Conservation (phyloP, 2,888 invertebrate genomes). For the Bellardia pandia region DNA sequence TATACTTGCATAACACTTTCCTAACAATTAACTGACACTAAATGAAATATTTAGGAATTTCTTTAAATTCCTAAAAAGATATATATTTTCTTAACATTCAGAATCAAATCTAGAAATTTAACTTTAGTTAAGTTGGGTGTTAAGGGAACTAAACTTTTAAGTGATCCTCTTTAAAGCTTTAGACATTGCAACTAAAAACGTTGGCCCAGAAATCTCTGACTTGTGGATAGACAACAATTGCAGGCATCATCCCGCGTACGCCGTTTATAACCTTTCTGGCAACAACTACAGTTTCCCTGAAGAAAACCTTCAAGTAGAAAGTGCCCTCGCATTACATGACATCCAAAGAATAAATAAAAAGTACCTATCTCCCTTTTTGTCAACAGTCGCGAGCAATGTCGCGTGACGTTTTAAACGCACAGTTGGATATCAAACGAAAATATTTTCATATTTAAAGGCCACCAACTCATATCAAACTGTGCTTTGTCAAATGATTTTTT, state of each 20-base stretch:
- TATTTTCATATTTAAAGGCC: constrained; percentile 39
- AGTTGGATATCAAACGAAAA: constrained; percentile 57
- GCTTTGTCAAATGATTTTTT: constrained; percentile 6
- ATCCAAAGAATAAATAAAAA: constrained; percentile 26
- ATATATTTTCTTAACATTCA: too few species aligned
- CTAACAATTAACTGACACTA: too few species aligned
- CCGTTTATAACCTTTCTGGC: background rate
- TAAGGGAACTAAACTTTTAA: too few species aligned
- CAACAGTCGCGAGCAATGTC: constrained; percentile 78
- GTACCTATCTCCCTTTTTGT: constrained; percentile 74
- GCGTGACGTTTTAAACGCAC: constrained; percentile 68
- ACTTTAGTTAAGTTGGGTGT: too few species aligned
- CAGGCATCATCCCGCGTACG: background rate
- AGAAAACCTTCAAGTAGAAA: constrained; percentile 19
- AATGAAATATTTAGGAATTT: too few species aligned
- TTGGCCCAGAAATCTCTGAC: too few species aligned
- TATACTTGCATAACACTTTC: too few species aligned
- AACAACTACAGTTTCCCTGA: constrained; percentile 1
- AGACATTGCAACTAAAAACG: too few species aligned
- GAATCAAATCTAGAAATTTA: too few species aligned
- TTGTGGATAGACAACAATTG: too few species aligned
- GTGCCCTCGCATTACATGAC: constrained; percentile 20
- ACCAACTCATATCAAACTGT: constrained; percentile 51
- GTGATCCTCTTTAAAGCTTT: too few species aligned
- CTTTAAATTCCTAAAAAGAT: too few species aligned